Conservation (phyloP, 2,113 vertebrate species). For the Calonectris borealis region DNA sequence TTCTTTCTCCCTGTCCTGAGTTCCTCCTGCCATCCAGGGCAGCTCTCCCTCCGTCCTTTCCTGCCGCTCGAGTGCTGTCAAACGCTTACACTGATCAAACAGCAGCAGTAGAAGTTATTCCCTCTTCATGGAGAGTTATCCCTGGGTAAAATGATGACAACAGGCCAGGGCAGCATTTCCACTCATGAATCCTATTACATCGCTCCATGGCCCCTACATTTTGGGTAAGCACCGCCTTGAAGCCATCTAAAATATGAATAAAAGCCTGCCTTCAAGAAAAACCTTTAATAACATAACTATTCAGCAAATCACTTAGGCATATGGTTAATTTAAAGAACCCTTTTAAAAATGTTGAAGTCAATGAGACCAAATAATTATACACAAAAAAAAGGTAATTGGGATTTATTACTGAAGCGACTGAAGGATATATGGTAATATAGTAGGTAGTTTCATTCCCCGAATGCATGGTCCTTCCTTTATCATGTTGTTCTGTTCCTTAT, state of each 20-base stretch:
- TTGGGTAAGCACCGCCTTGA: neutral
- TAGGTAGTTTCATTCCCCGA: neutral
- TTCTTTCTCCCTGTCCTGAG: neutral
- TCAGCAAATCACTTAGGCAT: neutral
- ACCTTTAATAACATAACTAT: neutral
- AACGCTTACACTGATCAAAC: neutral
- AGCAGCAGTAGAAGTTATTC: neutral
- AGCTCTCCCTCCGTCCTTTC: neutral
- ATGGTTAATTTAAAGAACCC: neutral
- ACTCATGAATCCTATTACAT: neutral
- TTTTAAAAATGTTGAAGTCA: neutral
- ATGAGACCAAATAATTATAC: neutral
- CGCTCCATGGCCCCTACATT: neutral
- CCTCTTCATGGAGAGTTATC: neutral
- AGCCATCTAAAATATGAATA: neutral
- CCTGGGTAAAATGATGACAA: neutral
- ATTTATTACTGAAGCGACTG: neutral
- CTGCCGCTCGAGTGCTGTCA: rapidly evolving
- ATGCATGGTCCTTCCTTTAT: neutral
- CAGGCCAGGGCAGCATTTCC: neutral
- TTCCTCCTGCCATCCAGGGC: rapidly evolving
- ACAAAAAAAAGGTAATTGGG: neutral
- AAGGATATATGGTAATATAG: neutral
- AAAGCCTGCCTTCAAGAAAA: neutral
- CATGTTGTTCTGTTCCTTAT: neutral